phyloP scores from a whole-genome alignment of 1,140 invertebrate species.

The Bilobella aurantiaca region DNA sequence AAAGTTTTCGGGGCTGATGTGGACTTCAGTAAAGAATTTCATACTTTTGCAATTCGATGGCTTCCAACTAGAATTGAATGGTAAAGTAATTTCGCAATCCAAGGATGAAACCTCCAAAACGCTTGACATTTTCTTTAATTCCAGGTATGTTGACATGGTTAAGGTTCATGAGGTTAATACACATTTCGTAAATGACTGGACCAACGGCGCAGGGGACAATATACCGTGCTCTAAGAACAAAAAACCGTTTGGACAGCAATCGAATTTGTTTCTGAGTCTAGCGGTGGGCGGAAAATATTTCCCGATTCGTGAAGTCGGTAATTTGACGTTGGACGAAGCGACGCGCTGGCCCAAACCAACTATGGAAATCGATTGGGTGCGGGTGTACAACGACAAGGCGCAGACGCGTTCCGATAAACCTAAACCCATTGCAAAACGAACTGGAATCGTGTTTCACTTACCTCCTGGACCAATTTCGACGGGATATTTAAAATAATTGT shows the following conservation, averaged over 20 bases:
- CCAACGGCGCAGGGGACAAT: constrained; percentile 16
- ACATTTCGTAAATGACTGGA: constrained; percentile 29
- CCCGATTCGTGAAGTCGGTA: constrained; percentile 14
- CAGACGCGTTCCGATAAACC: neutral
- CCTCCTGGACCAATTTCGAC: neutral
- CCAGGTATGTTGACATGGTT: constrained; percentile 14
- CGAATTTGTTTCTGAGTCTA: constrained; percentile 17
- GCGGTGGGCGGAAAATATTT: constrained; percentile 27
- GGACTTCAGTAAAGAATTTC: constrained; percentile 21
- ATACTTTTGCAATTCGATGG: constrained; percentile 23
- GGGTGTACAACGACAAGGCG: constrained; percentile 21
- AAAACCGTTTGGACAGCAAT: constrained; percentile 21
- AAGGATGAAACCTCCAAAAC: no score
- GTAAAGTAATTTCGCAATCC: no score
- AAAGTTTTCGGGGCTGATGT: constrained; percentile 3
- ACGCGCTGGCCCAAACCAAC: constrained; percentile 24
- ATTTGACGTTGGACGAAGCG: constrained; percentile 24
- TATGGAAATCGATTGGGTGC: constrained; percentile 31
- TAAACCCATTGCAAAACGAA: constrained; percentile 1
- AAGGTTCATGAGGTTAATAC: constrained; percentile 22
- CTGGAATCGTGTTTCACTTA: neutral
- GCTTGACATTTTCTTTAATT: neutral
- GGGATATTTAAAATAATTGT: neutral
- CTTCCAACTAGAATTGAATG: constrained; percentile 24
- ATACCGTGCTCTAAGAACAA: constrained; percentile 22